phyloP scores from a whole-genome alignment of 2,113 vertebrate species.

The Phylloscopus whistleri region DNA sequence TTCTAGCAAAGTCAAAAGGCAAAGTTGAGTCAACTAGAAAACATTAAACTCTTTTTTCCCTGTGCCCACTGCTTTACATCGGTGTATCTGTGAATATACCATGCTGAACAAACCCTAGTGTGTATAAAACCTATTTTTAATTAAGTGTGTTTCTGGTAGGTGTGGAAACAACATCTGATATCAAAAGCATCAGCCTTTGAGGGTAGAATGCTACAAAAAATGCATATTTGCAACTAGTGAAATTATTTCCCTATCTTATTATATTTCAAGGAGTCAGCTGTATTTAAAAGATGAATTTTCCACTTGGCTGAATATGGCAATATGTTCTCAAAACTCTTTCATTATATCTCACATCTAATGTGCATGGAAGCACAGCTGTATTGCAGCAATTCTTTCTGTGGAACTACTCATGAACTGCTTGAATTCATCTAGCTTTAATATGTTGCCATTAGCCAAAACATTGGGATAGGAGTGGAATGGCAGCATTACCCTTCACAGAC shows the following conservation, averaged over 20 bases:
- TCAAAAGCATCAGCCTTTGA: background rate
- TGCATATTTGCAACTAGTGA: background rate
- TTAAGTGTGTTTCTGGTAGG: background rate
- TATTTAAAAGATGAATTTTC: background rate
- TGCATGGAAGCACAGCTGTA: background rate
- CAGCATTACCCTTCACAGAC: background rate
- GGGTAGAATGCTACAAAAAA: background rate
- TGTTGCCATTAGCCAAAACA: slow-evolving; percentile 22
- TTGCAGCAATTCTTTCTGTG: background rate
- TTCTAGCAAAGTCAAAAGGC: background rate
- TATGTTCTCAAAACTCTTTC: background rate
- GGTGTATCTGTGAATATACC: background rate
- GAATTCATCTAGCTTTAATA: background rate
- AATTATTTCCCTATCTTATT: background rate
- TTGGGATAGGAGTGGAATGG: background rate
- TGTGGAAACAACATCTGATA: background rate
- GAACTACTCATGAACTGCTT: background rate
- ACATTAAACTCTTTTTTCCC: background rate
- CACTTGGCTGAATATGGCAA: background rate
- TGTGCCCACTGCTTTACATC: background rate
- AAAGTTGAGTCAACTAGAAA: background rate
- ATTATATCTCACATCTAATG: background rate
- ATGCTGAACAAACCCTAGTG: background rate
- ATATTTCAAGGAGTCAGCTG: background rate
- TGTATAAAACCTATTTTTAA: background rate